Conservation (phyloP, 23 tunicate genomes). For the Botrylloides violaceus region DNA sequence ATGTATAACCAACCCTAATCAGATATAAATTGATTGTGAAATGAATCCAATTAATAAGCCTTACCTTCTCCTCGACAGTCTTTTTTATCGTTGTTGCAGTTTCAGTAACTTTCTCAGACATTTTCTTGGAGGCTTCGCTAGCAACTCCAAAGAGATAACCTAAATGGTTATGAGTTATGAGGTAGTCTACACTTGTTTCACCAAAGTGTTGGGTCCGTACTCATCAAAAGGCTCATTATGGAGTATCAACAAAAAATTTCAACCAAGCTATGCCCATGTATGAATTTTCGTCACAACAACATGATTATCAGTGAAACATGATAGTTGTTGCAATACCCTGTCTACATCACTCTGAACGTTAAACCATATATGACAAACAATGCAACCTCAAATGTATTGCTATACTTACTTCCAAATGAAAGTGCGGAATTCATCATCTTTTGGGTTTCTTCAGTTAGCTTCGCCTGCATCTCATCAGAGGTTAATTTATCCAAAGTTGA, state of each 20-base stretch:
- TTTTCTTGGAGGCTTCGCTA: slow-evolving; percentile 74
- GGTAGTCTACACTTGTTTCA: too few species aligned
- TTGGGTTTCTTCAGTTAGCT: slow-evolving; percentile 84
- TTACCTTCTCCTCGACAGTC: slow-evolving; percentile 83
- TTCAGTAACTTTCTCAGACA: slow-evolving; percentile 76
- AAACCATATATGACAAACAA: background rate
- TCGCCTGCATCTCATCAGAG: slow-evolving; percentile 70
- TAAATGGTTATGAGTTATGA: slow-evolving; percentile 12
- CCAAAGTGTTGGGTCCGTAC: too few species aligned
- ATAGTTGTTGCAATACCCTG: too few species aligned
- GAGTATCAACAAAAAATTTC: too few species aligned
- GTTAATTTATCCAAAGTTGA: slow-evolving; percentile 23
- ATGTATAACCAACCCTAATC: too few species aligned
- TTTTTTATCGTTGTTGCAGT: slow-evolving; percentile 83
- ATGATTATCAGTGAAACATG: too few species aligned
- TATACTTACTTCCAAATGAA: slow-evolving; percentile 74
- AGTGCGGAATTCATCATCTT: slow-evolving; percentile 79
- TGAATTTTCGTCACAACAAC: too few species aligned
- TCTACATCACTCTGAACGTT: too few species aligned
- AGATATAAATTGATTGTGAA: too few species aligned
- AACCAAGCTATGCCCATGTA: too few species aligned
- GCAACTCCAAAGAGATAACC: slow-evolving; percentile 87
- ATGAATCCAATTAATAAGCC: too few species aligned
- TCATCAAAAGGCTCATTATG: too few species aligned
- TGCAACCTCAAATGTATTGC: background rate